Conservation (phyloP, 2,113 vertebrate species). For the Xerus inauris region DNA sequence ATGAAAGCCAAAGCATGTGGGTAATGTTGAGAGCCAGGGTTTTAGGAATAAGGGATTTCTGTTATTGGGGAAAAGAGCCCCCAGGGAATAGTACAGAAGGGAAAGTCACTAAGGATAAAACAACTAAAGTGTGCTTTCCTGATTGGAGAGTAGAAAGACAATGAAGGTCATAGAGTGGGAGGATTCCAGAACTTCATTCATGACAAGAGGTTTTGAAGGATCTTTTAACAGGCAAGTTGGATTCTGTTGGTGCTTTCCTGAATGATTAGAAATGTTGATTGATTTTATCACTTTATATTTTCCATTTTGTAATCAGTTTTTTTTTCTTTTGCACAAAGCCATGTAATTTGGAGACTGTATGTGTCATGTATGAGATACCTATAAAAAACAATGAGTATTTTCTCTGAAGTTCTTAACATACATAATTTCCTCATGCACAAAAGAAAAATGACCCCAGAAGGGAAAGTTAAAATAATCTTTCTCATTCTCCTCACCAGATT, state of each 20-base stretch:
- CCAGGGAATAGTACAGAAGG: background rate
- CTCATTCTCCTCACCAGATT: background rate
- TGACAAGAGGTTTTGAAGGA: background rate
- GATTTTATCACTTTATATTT: background rate
- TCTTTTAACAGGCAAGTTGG: background rate
- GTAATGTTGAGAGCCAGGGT: background rate
- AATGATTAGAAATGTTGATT: background rate
- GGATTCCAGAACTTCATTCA: background rate
- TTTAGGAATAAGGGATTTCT: background rate
- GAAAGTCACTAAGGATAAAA: background rate
- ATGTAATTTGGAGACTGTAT: background rate
- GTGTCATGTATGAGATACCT: background rate
- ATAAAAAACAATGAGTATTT: background rate
- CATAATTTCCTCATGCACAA: background rate
- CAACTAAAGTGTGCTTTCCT: background rate
- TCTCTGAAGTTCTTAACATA: background rate
- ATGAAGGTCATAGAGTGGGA: background rate
- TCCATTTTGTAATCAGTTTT: conserved; percentile 14
- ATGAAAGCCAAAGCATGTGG: background rate
- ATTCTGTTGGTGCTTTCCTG: background rate
- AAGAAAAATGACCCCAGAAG: background rate
- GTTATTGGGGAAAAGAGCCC: background rate
- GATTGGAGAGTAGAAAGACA: background rate
- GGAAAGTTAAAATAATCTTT: conserved; percentile 27
- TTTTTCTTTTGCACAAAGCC: too few species aligned